Percentiles rank a stretch among this genome's conserved stretches.
Conservation (phyloP, 2,888 invertebrate genomes). For the Pandemis corylana region DNA sequence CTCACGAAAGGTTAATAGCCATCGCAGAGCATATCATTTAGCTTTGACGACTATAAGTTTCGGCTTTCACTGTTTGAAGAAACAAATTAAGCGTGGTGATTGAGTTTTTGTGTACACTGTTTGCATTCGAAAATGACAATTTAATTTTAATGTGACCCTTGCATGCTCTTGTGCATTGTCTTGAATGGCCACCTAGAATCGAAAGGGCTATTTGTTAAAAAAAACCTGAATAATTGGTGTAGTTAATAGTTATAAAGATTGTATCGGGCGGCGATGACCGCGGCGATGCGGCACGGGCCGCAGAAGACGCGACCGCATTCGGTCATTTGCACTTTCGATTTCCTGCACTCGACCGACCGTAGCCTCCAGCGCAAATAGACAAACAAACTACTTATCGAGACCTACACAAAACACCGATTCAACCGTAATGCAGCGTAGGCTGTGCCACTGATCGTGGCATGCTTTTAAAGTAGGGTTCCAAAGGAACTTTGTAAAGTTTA, state of each 20-base stretch:
- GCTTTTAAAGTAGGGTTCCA: slow-evolving; percentile 43
- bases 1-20: slow-evolving; percentile 40
- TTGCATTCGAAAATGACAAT: slow-evolving; percentile 16
- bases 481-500: not conserved
- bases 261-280: slow-evolving; percentile 35
- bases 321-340: slow-evolving; percentile 64
- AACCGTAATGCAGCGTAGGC: slow-evolving; percentile 42
- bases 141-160: not conserved
- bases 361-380: slow-evolving; percentile 39
- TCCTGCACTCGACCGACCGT: slow-evolving; percentile 52
- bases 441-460: slow-evolving; percentile 44
- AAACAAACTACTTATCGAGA: slow-evolving; percentile 45
- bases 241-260: slow-evolving; percentile 40
- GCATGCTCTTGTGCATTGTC: slow-evolving; percentile 23
- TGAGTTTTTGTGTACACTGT: not conserved
- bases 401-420: slow-evolving; percentile 47
- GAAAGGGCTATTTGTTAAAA: slow-evolving; percentile 31
- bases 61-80: slow-evolving; percentile 34
- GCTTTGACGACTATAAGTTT: slow-evolving; percentile 15
- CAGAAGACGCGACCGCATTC: slow-evolving; percentile 56
- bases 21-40: slow-evolving; percentile 34
- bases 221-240: slow-evolving; percentile 30
- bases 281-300: slow-evolving; percentile 33
- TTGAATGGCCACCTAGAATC: slow-evolving; percentile 35
- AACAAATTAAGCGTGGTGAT: slow-evolving; percentile 15